Conservation (phyloP, 1,140 invertebrate species). For the Cotesia chilonis region DNA sequence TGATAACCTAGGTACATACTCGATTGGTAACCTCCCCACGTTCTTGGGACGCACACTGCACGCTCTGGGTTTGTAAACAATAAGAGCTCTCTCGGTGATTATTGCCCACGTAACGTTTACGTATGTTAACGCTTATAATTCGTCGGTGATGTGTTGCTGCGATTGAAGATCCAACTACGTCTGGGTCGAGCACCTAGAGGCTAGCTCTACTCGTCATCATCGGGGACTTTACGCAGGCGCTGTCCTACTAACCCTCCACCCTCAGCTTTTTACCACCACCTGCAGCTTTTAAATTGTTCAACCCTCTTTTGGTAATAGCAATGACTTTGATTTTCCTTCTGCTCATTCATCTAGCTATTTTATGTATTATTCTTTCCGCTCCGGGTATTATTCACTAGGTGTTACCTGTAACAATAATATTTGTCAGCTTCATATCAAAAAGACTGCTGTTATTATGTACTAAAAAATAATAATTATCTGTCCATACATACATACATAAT, state of each 20-base stretch:
- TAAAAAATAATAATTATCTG: too few species aligned
- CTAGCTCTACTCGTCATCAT: conserved; percentile 50
- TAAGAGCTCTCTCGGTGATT: neutral
- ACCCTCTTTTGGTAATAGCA: conserved; percentile 24
- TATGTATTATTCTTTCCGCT: neutral
- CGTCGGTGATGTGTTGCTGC: neutral
- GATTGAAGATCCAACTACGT: conserved; percentile 58
- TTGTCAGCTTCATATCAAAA: too few species aligned
- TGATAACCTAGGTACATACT: too few species aligned
- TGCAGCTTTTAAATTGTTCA: conserved; percentile 20
- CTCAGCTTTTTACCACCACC: conserved; percentile 24
- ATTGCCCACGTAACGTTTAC: neutral
- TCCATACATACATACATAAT: too few species aligned
- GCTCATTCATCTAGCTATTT: neutral
- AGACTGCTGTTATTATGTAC: too few species aligned
- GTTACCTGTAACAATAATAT: neutral
- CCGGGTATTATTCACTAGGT: neutral
- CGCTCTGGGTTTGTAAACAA: too few species aligned
- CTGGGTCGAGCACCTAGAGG: conserved; percentile 60
- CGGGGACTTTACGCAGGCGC: conserved; percentile 63
- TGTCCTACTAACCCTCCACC: conserved; percentile 24
- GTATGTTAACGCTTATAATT: conserved; percentile 42
- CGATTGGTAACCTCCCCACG: too few species aligned
- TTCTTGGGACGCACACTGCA: too few species aligned
- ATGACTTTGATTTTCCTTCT: neutral